Base-by-base conservation (phyloP, 2,113 vertebrate species). In the Anguilla rostrata region DNA sequence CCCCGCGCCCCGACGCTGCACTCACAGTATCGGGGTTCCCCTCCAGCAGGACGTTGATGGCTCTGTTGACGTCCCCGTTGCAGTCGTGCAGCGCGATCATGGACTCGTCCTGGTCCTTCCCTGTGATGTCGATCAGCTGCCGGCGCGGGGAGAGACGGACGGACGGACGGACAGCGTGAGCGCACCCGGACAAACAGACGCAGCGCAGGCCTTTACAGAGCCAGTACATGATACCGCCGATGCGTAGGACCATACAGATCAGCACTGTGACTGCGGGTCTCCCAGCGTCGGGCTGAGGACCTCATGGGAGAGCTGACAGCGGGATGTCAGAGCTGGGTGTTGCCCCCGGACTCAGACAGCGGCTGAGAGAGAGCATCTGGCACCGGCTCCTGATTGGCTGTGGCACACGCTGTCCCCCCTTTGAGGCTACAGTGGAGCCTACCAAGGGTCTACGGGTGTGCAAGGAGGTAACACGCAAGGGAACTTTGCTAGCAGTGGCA, bases 41-140 rank as follows among this genome's bases (percentile, higher is more conserved):
- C 93, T 99, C 98, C 95, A 99, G 95, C 90, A 99, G 96, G 91
- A 99, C 98, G 2, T 99, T 99, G 95, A 99, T 99, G 93, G 98
- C 98, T 96, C 97, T 96, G 95, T 98, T 99, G 71, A 99, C 96
- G 89, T 99, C 98, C 78, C 98, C 98, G 0, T 99, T 99, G 94
- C 97, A 98, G 95, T 99, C 98, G 78, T 99, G 98, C 85, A 99
- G 97, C 75, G 98, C 98, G 86, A 99, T 98, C 96, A 99, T 98
- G 91, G 98, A 99, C 94, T 99, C 98, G 0, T 99, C 98, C 93
- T 99, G 98, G 95, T 99, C 99, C 95, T 99, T 99, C 91, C 98
- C 98, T 0, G 98, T 99, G 92, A 99, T 98, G 93, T 99, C 98
- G 9, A 99, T 99, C 94, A 99, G 94, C 98, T 99, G 94, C 6